Evolutionary conservation across 2,888 invertebrate genomes (phyloP).

Genomic region (Agrotis clavis): DNA sequence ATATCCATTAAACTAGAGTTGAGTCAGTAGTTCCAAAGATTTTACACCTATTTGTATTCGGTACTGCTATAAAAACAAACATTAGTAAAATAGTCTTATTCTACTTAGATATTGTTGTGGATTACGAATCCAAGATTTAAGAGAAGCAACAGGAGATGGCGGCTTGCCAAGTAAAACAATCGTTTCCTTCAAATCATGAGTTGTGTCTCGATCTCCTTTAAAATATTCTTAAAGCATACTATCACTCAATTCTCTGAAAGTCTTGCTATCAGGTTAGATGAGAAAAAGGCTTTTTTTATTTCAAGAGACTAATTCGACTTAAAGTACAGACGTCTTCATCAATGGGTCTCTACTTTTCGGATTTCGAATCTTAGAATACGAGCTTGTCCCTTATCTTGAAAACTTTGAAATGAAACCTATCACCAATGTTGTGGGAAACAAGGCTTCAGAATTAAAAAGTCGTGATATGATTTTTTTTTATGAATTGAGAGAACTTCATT

Average conservation of each 20-base stretch:
- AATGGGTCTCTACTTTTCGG: too few species aligned
- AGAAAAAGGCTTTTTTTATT: neutral
- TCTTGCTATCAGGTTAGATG: neutral
- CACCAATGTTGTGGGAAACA: too few species aligned
- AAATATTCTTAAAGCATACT: slow-evolving; percentile 34
- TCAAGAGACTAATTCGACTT: too few species aligned
- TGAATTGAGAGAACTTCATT: too few species aligned
- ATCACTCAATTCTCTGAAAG: slow-evolving; percentile 2
- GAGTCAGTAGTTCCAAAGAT: neutral
- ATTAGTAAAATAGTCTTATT: neutral
- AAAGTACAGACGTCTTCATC: too few species aligned
- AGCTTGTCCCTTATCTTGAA: too few species aligned
- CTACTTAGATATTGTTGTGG: slow-evolving; percentile 2
- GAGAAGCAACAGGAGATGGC: slow-evolving; percentile 54
- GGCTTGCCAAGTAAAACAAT: slow-evolving; percentile 46
- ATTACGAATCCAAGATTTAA: slow-evolving; percentile 15
- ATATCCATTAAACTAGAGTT: neutral
- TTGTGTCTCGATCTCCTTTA: slow-evolving; percentile 15
- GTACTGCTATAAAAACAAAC: neutral
- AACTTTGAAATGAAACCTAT: too few species aligned
- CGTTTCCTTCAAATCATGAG: neutral
- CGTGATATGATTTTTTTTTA: too few species aligned
- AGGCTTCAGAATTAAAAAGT: too few species aligned
- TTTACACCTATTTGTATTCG: neutral
- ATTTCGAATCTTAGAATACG: neutral